Base-by-base conservation (phyloP, 2,888 invertebrate genomes). In the Neoascia interrupta region DNA sequence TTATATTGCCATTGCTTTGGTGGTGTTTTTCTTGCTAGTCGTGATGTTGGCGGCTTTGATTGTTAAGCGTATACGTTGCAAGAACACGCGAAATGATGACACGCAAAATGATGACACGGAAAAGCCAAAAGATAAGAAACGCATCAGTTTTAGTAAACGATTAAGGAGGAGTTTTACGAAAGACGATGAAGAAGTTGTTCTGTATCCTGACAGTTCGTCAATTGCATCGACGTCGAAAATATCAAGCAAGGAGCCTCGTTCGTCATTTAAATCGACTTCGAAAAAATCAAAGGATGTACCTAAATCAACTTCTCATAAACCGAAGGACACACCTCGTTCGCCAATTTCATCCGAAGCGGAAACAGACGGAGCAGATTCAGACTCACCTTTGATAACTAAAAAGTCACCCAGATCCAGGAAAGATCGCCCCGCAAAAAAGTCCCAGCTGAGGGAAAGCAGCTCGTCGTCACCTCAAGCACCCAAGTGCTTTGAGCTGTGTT, bases 401-500 rank as follows among this genome's bases (percentile, higher is more conserved):
- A 26, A 37, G 31, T n/a, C 3, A 6, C 8, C 26, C 31, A 4
- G 49, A 31, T 51, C 5, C 28, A n/a, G n/a, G n/a, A n/a, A n/a
- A n/a, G n/a, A n/a, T n/a, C n/a, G n/a, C n/a, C n/a, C n/a, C n/a
- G n/a, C n/a, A n/a, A n/a, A n/a, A n/a, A n/a, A n/a, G n/a, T n/a
- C n/a, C n/a, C n/a, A n/a, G n/a, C n/a, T n/a, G n/a, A n/a, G n/a
- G n/a, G n/a, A n/a, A n/a, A 47, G 26, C 6, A 47, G 39, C 16
- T 16, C 51, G 5, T 41, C 63, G 6, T 16, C 28, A 8, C 36
- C 60, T 2, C 21, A 43, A 23, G 10, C 39, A 1, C 60, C 72
- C 41, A 64, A 54, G 2, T 76, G 76, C 6, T 76, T 76, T 5
- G 11, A 18, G 1, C 41, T 76, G 2, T 72, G 76, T 28, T 49